phyloP scores from a whole-genome alignment of 2,797 vertebrate species.

The Myripristis murdjan region DNA sequence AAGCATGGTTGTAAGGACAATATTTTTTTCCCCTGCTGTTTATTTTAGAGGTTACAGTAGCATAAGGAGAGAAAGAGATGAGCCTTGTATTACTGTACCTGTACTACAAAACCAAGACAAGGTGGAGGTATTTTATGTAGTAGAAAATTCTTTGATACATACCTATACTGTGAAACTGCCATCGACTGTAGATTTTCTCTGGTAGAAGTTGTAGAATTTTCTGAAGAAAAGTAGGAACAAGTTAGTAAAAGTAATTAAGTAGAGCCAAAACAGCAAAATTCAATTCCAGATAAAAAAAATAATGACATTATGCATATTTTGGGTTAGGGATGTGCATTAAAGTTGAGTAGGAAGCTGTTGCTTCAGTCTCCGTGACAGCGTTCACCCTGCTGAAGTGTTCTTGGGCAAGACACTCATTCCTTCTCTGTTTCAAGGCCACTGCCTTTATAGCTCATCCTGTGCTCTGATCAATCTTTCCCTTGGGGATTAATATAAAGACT shows the following conservation, averaged over 20 bases:
- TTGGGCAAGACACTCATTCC: neutral
- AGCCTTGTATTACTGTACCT: neutral
- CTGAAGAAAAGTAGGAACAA: constrained; percentile 80
- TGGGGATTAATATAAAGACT: neutral
- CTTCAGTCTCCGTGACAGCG: neutral
- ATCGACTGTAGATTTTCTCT: constrained; percentile 97
- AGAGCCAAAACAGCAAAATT: neutral
- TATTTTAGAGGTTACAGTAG: constrained; percentile 54
- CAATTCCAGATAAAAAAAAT: neutral
- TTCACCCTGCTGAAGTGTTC: neutral
- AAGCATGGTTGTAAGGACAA: constrained; percentile 56
- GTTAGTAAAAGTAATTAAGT: neutral
- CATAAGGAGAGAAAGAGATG: constrained; percentile 26
- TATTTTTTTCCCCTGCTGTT: constrained; percentile 45
- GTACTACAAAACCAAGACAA: neutral
- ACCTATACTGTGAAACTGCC: constrained; percentile 99
- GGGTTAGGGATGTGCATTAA: neutral
- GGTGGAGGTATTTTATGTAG: neutral
- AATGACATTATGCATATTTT: neutral
- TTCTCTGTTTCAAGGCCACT: neutral
- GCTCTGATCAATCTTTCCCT: neutral
- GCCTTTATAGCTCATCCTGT: neutral
- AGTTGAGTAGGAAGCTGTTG: neutral
- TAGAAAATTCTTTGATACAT: constrained; percentile 66
- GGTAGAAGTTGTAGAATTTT: constrained; percentile 99